Evolutionary conservation across 2,113 vertebrate genomes (phyloP).

Genomic region (Jaculus jaculus): DNA sequence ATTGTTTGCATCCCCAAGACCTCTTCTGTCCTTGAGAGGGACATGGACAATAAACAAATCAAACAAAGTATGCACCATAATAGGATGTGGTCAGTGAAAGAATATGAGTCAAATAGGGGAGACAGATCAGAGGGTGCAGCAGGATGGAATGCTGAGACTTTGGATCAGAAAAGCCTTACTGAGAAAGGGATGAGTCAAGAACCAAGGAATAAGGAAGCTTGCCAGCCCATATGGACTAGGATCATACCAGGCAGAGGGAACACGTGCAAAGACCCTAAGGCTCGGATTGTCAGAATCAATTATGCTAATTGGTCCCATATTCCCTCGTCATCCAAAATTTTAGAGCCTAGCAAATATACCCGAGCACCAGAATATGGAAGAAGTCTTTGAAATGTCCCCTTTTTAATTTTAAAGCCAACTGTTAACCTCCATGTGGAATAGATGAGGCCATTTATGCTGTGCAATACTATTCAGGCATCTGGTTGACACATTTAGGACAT

Average conservation of each 20-base stretch:
- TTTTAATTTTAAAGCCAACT: not conserved
- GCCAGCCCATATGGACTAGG: not conserved
- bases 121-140: rapidly evolving
- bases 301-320: not conserved
- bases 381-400: not conserved
- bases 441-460: rapidly evolving
- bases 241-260: not conserved
- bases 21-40: not conserved
- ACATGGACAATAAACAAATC: not conserved
- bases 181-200: not conserved
- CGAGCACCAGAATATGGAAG: not conserved
- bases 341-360: constrained; percentile 1
- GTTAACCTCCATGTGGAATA: not conserved
- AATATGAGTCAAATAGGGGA: not conserved
- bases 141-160: not conserved
- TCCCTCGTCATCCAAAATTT: not conserved
- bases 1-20: not conserved
- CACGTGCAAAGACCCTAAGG: not conserved
- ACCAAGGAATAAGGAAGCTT: not conserved
- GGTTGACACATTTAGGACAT: not conserved
- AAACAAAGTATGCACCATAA: not conserved
- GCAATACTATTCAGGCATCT: not conserved
- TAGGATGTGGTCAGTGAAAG: not conserved
- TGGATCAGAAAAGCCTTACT: not conserved
- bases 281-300: not conserved